Evolutionary conservation across 2,888 invertebrate genomes (phyloP).

Genomic region (Hydriomena furcata): DNA sequence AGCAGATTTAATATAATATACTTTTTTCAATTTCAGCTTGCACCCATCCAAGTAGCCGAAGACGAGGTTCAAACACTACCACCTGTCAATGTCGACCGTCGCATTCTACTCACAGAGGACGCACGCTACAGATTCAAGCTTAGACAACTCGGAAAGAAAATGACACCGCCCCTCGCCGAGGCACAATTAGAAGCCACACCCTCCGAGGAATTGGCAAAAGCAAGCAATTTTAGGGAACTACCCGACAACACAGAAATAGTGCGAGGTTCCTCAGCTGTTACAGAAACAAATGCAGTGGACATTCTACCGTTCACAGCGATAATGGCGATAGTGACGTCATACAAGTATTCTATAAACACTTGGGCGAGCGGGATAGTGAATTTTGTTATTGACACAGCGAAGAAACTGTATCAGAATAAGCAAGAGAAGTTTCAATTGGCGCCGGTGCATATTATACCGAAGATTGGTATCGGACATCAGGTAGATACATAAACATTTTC

Average conservation of each 20-base stretch:
- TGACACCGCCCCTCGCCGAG: slow-evolving; percentile 64
- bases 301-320: slow-evolving; percentile 82
- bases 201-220: slow-evolving; percentile 80
- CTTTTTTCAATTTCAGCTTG: slow-evolving; percentile 49
- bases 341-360: slow-evolving; percentile 82
- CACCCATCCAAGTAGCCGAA: slow-evolving; percentile 52
- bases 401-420: slow-evolving; percentile 68
- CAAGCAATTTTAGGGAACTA: slow-evolving; percentile 82
- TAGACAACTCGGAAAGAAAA: slow-evolving; percentile 64
- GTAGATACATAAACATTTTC: too few species aligned
- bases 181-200: slow-evolving; percentile 48
- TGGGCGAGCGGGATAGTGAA: slow-evolving; percentile 85
- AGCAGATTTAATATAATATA: too few species aligned
- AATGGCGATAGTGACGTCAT: slow-evolving; percentile 85
- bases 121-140: slow-evolving; percentile 63
- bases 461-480: slow-evolving; percentile 83
- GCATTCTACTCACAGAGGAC: slow-evolving; percentile 66
- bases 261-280: slow-evolving; percentile 63
- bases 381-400: slow-evolving; percentile 79
- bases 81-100: slow-evolving; percentile 59
- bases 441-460: slow-evolving; percentile 84
- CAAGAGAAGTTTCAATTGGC: slow-evolving; percentile 71
- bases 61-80: slow-evolving; percentile 62
- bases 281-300: slow-evolving; percentile 51
- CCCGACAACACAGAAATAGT: slow-evolving; percentile 85